A percentile compares a stretch with the other conserved stretches of the same genome.
phyloP scores from a whole-genome alignment of 2,888 invertebrate genomes.

The Metopia argyrocephala region DNA sequence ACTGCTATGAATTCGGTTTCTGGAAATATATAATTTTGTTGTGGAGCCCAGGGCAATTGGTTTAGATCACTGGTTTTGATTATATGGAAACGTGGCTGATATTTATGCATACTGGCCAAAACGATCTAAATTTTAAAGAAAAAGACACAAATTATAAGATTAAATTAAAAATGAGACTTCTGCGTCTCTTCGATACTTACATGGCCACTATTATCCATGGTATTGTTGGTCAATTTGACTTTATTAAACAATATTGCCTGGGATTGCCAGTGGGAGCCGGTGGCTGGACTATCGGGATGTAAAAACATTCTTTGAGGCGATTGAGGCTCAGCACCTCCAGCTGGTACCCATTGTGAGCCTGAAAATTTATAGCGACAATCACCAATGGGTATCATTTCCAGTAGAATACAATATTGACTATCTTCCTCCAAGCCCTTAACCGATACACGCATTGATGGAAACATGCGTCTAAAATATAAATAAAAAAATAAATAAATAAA shows the following conservation, averaged over 20 bases:
- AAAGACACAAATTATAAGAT: neutral
- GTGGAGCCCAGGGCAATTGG: slow-evolving; percentile 85
- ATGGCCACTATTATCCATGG: slow-evolving; percentile 87
- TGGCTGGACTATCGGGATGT: slow-evolving; percentile 93
- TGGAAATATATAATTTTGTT: slow-evolving; percentile 84
- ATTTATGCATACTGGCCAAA: slow-evolving; percentile 98
- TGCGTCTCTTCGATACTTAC: slow-evolving; percentile 80
- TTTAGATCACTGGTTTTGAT: slow-evolving; percentile 87
- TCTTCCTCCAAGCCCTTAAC: slow-evolving; percentile 89
- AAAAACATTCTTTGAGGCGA: slow-evolving; percentile 86
- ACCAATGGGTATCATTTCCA: slow-evolving; percentile 88
- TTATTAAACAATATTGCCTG: slow-evolving; percentile 89
- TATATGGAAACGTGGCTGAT: slow-evolving; percentile 92
- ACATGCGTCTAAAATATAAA: slow-evolving; percentile 87
- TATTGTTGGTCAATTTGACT: slow-evolving; percentile 93
- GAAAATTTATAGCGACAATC: slow-evolving; percentile 90
- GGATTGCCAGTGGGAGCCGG: slow-evolving; percentile 92
- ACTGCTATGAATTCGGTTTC: slow-evolving; percentile 97
- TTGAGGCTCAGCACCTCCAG: slow-evolving; percentile 92
- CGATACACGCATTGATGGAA: slow-evolving; percentile 89
- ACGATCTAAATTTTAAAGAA: slow-evolving; percentile 83
- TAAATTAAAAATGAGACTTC: neutral
- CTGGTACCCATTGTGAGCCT: slow-evolving; percentile 90
- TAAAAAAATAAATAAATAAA: neutral
- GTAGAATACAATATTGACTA: slow-evolving; percentile 88